Conservation (phyloP, 2,888 invertebrate species). For the Rhaphigaster nebulosa region DNA sequence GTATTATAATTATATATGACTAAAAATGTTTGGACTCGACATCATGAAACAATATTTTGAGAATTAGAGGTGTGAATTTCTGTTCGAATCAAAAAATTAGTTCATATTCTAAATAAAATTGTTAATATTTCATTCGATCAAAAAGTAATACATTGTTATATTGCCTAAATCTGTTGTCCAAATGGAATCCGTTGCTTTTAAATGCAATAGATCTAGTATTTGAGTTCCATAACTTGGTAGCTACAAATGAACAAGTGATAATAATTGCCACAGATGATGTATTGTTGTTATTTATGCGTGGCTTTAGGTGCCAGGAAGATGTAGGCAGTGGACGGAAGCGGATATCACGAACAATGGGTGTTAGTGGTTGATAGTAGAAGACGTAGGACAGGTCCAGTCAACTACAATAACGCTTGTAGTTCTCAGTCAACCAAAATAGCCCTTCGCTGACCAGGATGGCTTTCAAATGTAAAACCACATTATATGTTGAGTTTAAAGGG, state of each 20-base stretch:
- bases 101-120: no score
- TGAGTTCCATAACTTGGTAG: not conserved
- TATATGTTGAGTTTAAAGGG: not conserved
- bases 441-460: not conserved
- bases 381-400: not conserved
- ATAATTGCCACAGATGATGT: not conserved
- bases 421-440: not conserved
- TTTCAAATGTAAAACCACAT: not conserved
- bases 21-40: no score
- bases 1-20: no score
- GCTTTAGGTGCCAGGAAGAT: not conserved
- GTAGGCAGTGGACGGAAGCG: not conserved
- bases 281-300: not conserved
- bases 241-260: not conserved
- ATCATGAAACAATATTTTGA: no score
- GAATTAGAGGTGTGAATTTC: no score
- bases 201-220: not conserved
- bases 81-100: no score
- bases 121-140: not conserved
- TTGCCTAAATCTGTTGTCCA: not conserved
- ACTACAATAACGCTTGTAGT: not conserved
- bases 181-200: not conserved
- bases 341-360: conserved; percentile 30
- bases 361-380: not conserved
- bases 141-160: not conserved